Evolutionary conservation across 2,797 vertebrate species (phyloP), one percentile per base, ranked within the genome.

Genomic region (Muraenolepis orangiensis): DNA sequence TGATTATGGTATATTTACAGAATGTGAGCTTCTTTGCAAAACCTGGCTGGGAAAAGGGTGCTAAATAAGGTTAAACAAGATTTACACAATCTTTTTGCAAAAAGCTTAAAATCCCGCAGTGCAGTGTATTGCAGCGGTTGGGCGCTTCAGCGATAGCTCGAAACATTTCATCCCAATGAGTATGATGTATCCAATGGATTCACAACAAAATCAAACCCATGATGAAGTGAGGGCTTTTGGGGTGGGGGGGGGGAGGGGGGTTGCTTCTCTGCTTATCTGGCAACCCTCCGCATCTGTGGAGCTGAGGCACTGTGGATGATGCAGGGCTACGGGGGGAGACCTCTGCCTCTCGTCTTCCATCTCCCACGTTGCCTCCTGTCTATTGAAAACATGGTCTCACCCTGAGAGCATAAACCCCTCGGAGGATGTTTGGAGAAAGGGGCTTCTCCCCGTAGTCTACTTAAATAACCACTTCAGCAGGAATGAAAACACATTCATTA

Each of bases 401-500:
- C 68, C 78, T 81, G 71, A 73, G 84, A 86, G 80, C 78, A 85
- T 84, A 85, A 81, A 86, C 72, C 74, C 66, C 75, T 84, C 74
- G 71, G 71, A 87, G 81, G 80, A 81, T 87, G 86, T 90, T 91
- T 90, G 46, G 75, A 87, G 69, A 88, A n/a, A 79, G 57, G 80
- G 73, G 82, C 73, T 79, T 87, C 84, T 88, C 84, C 83, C 83
- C 73, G 78, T 84, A 80, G 86, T 87, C 87, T 88, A 85, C 84
- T 91, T 89, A 88, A 90, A 90, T 88, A 90, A 91, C 84, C 87
- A 89, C 87, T 90, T 91, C 81, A 85, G 78, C 71, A 81, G 89
- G 84, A 93, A 91, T 90, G 88, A 90, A 91, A 92, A 88, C 81
- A 90, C 83, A 89, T 91, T 86, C 76, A 83, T 82, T 82, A 82